Evolutionary conservation across 2,113 vertebrate genomes (phyloP).

Genomic region (Thermophis baileyi): DNA sequence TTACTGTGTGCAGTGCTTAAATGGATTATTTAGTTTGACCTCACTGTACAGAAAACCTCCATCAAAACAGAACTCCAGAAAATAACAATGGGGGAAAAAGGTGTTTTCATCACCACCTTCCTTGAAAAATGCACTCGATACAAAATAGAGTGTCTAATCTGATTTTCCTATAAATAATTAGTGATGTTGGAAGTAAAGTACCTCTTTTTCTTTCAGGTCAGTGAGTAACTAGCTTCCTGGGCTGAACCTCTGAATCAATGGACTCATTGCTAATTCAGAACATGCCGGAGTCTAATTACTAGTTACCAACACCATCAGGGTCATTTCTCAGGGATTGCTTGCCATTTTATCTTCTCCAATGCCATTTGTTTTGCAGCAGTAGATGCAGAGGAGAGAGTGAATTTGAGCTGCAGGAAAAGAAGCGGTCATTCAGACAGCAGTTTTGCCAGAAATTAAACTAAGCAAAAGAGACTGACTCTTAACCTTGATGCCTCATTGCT

Average conservation of each 20-base stretch:
- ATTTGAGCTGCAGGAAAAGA: neutral
- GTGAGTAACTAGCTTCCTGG: slow-evolving; percentile 14
- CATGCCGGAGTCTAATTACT: slow-evolving; percentile 21
- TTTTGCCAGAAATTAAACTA: neutral
- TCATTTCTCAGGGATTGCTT: neutral
- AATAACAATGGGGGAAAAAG: neutral
- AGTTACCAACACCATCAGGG: neutral
- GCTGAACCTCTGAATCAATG: slow-evolving; percentile 15
- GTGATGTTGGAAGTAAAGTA: slow-evolving; percentile 12
- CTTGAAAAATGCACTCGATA: neutral
- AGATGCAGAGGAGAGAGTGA: neutral
- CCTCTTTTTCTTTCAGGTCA: slow-evolving; percentile 26
- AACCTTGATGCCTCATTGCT: neutral
- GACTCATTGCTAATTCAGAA: slow-evolving; percentile 16
- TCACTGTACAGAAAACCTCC: neutral
- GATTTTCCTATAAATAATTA: slow-evolving; percentile 21
- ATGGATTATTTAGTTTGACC: neutral
- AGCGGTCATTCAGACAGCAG: neutral
- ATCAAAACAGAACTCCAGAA: neutral
- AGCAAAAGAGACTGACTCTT: neutral
- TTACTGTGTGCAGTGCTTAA: neutral
- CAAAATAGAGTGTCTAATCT: neutral
- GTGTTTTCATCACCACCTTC: neutral
- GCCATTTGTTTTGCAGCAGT: neutral
- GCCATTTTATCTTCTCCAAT: neutral